A percentile compares a stretch with the other conserved stretches of the same genome.
phyloP scores from a whole-genome alignment of 1,140 invertebrate genomes.

The Tenebrio molitor region DNA sequence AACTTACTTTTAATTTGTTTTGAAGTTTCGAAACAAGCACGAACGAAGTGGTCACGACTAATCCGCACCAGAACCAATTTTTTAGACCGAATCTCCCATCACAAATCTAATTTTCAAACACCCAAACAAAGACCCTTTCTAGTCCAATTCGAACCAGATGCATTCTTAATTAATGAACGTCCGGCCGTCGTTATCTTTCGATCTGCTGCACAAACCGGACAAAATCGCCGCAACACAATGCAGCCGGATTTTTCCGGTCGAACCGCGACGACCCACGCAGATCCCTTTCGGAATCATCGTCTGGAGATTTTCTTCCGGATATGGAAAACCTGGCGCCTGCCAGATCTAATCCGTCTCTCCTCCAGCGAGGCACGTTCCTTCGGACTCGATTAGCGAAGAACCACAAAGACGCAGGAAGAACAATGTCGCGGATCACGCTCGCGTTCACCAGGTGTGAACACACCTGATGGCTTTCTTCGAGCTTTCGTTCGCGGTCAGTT shows the following conservation, averaged over 20 bases:
- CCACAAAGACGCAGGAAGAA: too few relatives aligned
- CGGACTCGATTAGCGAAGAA: too few relatives aligned
- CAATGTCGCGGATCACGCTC: too few relatives aligned
- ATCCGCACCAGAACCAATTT: too few relatives aligned
- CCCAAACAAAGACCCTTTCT: background rate
- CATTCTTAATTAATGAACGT: conserved; percentile 24
- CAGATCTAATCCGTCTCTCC: background rate
- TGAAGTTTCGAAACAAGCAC: too few relatives aligned
- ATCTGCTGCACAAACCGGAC: conserved; percentile 4
- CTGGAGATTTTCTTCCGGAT: conserved; percentile 10
- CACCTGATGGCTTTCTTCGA: background rate
- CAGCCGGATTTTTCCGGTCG: conserved; percentile 31
- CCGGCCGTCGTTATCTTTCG: conserved; percentile 16
- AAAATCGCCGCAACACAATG: conserved; percentile 5
- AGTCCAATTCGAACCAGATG: background rate
- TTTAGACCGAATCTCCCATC: too few relatives aligned
- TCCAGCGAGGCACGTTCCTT: background rate
- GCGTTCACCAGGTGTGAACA: conserved; percentile 6
- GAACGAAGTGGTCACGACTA: too few relatives aligned
- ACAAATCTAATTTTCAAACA: background rate
- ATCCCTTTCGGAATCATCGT: background rate
- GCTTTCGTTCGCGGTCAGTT: too few relatives aligned
- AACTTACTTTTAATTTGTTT: too few relatives aligned
- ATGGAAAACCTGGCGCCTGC: conserved; percentile 15
- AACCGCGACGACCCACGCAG: background rate